Evolutionary conservation across 2,888 invertebrate genomes (phyloP).

Genomic region (Trachelus tabidus): DNA sequence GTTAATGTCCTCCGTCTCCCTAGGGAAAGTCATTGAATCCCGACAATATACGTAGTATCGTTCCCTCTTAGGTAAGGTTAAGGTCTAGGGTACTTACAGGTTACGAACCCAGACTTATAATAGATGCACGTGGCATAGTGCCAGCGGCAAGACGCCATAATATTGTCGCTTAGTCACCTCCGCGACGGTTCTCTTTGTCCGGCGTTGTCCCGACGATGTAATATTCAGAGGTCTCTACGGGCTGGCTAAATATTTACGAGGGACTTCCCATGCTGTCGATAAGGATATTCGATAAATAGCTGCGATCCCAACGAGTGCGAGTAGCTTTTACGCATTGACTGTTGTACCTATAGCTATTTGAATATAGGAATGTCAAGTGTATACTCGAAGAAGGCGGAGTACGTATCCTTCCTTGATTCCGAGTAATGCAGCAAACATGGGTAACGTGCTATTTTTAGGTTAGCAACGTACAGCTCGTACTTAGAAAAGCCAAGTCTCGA

Average conservation of each 20-base stretch:
- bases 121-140: constrained; percentile 41
- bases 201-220: constrained; percentile 13
- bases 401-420: not conserved
- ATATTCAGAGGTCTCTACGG: constrained; percentile 33
- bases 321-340: not conserved
- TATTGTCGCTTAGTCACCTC: constrained; percentile 46
- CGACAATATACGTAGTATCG: not conserved
- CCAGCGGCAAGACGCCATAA: constrained; percentile 42
- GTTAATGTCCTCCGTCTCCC: not conserved
- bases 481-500: not conserved
- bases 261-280: not conserved
- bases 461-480: not conserved
- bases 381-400: not conserved
- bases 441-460: not conserved
- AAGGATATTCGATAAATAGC: not conserved
- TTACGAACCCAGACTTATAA: constrained; percentile 39
- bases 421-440: not conserved
- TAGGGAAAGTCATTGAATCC: not conserved
- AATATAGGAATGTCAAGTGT: not conserved
- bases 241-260: constrained; percentile 37
- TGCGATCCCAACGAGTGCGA: not conserved
- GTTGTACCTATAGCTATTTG: not conserved
- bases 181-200: constrained; percentile 33
- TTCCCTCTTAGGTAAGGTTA: constrained; percentile 28
- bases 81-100: constrained; percentile 39